A percentile compares a stretch with the other conserved stretches of the same genome.
phyloP scores from a whole-genome alignment of 2,888 invertebrate species.

The Hydropsyche betteni region DNA sequence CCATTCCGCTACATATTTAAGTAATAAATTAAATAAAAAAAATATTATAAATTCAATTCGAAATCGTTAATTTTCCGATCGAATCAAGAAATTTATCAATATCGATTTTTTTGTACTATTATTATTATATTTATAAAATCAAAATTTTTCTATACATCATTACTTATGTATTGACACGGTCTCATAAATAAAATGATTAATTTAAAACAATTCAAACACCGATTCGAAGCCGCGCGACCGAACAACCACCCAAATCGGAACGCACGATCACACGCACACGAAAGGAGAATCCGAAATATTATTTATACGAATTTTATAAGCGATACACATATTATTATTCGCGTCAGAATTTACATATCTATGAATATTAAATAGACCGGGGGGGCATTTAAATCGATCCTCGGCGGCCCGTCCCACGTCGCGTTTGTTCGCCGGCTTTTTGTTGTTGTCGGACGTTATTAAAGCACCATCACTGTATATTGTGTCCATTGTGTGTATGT shows the following conservation, averaged over 20 bases:
- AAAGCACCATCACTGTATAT: neutral
- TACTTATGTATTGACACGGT: no score
- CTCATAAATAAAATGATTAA: no score
- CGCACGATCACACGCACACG: neutral
- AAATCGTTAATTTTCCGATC: no score
- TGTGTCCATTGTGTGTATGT: no score
- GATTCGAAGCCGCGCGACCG: neutral
- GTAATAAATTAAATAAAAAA: no score
- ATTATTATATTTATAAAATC: no score
- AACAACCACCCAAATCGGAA: neutral
- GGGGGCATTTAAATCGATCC: constrained; percentile 41
- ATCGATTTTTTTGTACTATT: no score
- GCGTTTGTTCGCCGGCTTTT: neutral
- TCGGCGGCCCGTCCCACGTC: neutral
- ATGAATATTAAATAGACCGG: constrained; percentile 50
- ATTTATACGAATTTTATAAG: neutral
- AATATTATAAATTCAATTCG: no score
- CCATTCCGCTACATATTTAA: no score
- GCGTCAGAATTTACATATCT: constrained; percentile 49
- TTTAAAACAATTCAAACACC: no score
- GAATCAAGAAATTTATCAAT: no score
- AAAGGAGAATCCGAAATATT: constrained; percentile 9
- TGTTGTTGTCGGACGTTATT: constrained; percentile 12
- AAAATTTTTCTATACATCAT: no score
- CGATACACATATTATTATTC: constrained; percentile 29